Evolutionary conservation across 2,888 invertebrate genomes (phyloP), one percentile per base, ranked within the genome.

Genomic region (Clanis bilineata): DNA sequence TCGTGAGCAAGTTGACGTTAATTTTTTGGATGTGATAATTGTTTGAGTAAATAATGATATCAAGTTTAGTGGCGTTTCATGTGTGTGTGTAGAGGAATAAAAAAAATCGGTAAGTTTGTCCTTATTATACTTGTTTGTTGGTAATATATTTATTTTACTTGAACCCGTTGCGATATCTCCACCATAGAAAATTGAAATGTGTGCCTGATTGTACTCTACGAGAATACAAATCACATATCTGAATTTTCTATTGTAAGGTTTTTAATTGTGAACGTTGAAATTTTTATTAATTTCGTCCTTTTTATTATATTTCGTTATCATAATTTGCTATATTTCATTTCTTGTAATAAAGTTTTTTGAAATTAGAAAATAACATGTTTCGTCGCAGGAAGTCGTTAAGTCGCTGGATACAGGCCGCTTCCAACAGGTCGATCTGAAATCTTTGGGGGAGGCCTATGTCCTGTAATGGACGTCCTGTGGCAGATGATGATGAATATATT

Each of bases 11-110:
- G 65, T 61, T 64, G 36, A 68, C 68, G 61, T 67, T 56, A 66
- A 70, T 67, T 62, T 60, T 62, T 55, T 41, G 22, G 51, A 47
- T 63, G 70, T 74, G 72, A 57, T 70, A 74, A 74, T 62, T 76
- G 62, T 69, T 67, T 69, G 43, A 63, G 69, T 73, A 74, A 78
- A 75, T 74, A 73, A 64, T 67, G 47, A 65, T 60, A 72, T 67
- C 63, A 62, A 68, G 62, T 58, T 64, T 59, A 69, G 72, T 72
- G 73, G 70, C 65, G 63, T 66, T 71, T 62, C 57, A 43, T 41
- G 56, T 63, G 60, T 65, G 25, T 38, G 25, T 43, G 36, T 56
- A 39, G 22, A 25, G 36, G 6, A 39, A 44, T 23, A 25, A 21
- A 15, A 36, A 45, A 7, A 25, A 62, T 63, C 66, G 74, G 78